Percentiles rank a stretch among this genome's conserved stretches.
Evolutionary conservation across 2,888 invertebrate genomes (phyloP).

Genomic region (Drosophila borborema): DNA sequence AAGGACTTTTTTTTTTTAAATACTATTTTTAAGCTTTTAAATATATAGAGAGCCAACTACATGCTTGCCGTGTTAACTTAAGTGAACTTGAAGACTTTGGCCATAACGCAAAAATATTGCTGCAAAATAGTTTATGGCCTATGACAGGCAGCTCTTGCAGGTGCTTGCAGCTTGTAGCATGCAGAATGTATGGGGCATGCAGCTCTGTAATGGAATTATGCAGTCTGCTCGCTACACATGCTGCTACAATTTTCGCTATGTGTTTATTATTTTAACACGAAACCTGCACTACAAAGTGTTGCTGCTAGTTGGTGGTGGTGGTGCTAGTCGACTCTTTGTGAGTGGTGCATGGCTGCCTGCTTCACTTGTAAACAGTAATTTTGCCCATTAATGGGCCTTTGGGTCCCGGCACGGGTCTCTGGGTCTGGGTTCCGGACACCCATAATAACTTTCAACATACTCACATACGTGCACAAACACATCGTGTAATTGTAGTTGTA

Average conservation of each 20-base stretch:
- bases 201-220: slow-evolving; percentile 74
- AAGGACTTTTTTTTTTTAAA: neutral
- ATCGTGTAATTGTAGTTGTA: slow-evolving; percentile 49
- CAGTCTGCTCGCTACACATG: slow-evolving; percentile 54
- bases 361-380: slow-evolving; percentile 80
- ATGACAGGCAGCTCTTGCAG: slow-evolving; percentile 18
- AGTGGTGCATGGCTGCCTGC: slow-evolving; percentile 37
- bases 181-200: slow-evolving; percentile 11
- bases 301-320: slow-evolving; percentile 14
- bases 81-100: slow-evolving; percentile 29
- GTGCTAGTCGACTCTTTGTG: slow-evolving; percentile 13
- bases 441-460: slow-evolving; percentile 71
- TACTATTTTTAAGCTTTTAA: neutral
- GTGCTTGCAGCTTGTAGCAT: neutral
- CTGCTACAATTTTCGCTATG: slow-evolving; percentile 75
- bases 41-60: neutral
- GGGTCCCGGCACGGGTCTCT: slow-evolving; percentile 17
- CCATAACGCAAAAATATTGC: slow-evolving; percentile 65
- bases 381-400: slow-evolving; percentile 74
- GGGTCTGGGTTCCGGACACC: slow-evolving; percentile 31
- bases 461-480: slow-evolving; percentile 24
- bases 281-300: slow-evolving; percentile 65
- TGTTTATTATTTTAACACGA: slow-evolving; percentile 81
- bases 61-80: slow-evolving; percentile 61
- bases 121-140: slow-evolving; percentile 71